These are phyloP conservation scores for Tangachromis dhanisi DNA, from an alignment of 2,113 vertebrate genomes.

Conservation along the genomic window DNA sequence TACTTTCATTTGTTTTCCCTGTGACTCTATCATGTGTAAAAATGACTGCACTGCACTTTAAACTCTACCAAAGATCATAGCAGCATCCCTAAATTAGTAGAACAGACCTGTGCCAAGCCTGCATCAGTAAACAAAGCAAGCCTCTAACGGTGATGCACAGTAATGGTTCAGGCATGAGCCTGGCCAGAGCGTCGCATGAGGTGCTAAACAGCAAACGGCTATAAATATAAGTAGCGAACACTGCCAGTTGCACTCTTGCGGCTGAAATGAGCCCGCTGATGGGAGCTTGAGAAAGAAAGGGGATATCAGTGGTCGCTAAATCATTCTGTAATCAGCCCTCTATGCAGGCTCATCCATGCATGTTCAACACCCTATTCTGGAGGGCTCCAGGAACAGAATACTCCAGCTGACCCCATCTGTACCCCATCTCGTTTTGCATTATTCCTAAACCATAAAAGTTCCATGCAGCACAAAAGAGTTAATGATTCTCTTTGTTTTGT, in stretches of 20 bases:
- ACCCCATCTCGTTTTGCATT: slow-evolving; percentile 81
- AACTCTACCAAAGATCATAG: background rate
- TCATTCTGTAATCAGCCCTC: slow-evolving; percentile 78
- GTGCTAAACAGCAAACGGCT: slow-evolving; percentile 56
- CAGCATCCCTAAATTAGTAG: background rate
- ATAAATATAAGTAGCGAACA: slow-evolving; percentile 59
- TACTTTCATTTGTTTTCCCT: background rate
- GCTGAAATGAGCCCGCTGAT: slow-evolving; percentile 62
- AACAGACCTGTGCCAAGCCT: slow-evolving; percentile 25
- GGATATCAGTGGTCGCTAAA: slow-evolving; percentile 77
- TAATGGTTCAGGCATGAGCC: slow-evolving; percentile 44
- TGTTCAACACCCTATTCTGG: slow-evolving; percentile 66
- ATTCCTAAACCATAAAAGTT: slow-evolving; percentile 84
- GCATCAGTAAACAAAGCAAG: slow-evolving; percentile 47
- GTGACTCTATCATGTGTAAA: background rate
- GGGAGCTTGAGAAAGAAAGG: slow-evolving; percentile 55
- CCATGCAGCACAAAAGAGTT: slow-evolving; percentile 85
- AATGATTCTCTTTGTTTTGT: slow-evolving; percentile 86
- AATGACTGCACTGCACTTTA: background rate
- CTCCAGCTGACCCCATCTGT: slow-evolving; percentile 81
- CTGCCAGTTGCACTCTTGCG: slow-evolving; percentile 57
- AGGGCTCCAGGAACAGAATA: slow-evolving; percentile 68
- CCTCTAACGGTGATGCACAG: slow-evolving; percentile 55
- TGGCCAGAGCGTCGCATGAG: slow-evolving; percentile 47
- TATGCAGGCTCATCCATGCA: slow-evolving; percentile 71